Evolutionary conservation across 2,113 vertebrate species (phyloP), one percentile per base, ranked within the genome.

Genomic region (Centropus unirufus): DNA sequence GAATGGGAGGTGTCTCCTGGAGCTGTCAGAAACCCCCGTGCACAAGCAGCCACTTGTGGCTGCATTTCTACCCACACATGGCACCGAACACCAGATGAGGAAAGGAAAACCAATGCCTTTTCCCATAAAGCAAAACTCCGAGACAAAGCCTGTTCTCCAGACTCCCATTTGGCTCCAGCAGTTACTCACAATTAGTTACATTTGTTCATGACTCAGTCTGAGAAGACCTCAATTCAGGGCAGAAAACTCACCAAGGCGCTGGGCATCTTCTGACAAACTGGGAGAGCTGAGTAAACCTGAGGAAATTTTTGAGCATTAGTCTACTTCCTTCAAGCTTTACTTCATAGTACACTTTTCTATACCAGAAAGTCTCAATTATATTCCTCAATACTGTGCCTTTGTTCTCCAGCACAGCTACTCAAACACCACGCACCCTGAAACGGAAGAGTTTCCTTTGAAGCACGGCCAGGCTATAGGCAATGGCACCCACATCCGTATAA

Each of bases 21-120:
- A 11, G 29, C 14, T 52, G 29, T 42, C 14, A 29, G 73, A 40
- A 46, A 32, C 21, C 18, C 15, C 46, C 18, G n/a, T 0, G 1
- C 22, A 62, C 49, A 9, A 54, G 23, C 67, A 34, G 51, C 0
- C 0, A 23, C 29, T 46, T 2, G 0, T 2, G 55, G 46, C 59
- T 58, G 49, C 2, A 4, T 55, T 81, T 62, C 54, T 20, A 70
- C 74, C 44, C 57, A 29, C 57, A 1, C 12, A 6, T 8, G 30
- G 49, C 32, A 3, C 69, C 0, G 9, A 57, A 61, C 81, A 26
- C 44, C 81, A 57, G 80, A 44, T 52, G 24, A 51, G 7, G 3
- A 39, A 67, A 87, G 26, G 12, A 27, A 89, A 93, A 68, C 42
- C 40, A 18, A 12, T 36, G 49, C 14, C 29, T 81, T 44, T 78